Evolutionary conservation across 1,140 invertebrate species (phyloP), one percentile per base, ranked within the genome.

Genomic region (Asbolus verrucosus): DNA sequence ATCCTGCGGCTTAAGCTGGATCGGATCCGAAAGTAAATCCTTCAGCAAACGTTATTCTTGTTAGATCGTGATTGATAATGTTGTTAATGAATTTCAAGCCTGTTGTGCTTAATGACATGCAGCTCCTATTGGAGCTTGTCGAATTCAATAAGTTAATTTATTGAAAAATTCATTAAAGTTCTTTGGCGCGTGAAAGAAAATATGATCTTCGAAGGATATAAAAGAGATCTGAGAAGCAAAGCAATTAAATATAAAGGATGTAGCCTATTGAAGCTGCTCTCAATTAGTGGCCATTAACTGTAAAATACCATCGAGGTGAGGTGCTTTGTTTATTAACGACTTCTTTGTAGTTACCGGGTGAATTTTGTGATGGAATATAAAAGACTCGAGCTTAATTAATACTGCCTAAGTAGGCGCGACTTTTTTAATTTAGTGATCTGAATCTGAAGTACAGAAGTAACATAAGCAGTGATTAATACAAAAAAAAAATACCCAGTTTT

Each of bases 41-140:
- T 43, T 36, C 39, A 43, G 39, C 21, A 5, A 24, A 24, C 21
- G 18, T 21, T 8, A 54, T 54, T 30, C 46, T 54, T 54, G 46
- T 54, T 54, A 27, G 46, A 30, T 54, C 46, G 46, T 54, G 46
- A 54, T 54, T 54, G 46, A 54, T 54, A 54, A 21, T 27, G 46
- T 27, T 13, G 5, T 14, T 54, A 54, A 54, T 54, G 46, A 54
- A 54, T 54, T 54, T 54, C 21, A 21, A 13, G 46, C 11, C 18
- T 24, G 46, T 54, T 19, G 46, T 54, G n/a, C 46, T 27, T 54
- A 27, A 54, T 54, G 13, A 54, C 46, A 21, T 11, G 19, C 2
- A 27, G 46, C 46, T 54, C 6, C 46, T 54, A 11, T 54, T 30
- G 27, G 46, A n/a, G 46, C 2, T 54, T 24, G 18, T 30, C 14